A percentile compares a stretch with the other conserved stretches of the same genome.
Conservation (phyloP, 64 coral and sea anemone species). For the Hydrozoanthus tunicans region DNA sequence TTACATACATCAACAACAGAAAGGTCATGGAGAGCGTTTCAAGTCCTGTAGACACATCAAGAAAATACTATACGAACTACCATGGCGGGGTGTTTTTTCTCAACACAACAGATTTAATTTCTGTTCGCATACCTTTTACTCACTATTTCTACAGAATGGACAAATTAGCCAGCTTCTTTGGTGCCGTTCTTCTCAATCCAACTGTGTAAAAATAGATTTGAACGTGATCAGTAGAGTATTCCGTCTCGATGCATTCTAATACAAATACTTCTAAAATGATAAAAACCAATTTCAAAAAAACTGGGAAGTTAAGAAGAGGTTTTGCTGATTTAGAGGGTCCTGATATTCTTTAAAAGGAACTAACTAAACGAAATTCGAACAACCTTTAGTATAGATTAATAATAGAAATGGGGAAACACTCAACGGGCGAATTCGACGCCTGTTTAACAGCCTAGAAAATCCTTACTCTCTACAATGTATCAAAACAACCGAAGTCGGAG, state of each 20-base stretch:
- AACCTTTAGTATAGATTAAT: too few relatives aligned
- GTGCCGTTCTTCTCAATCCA: constrained; percentile 65
- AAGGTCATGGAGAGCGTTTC: constrained; percentile 52
- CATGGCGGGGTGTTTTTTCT: constrained; percentile 71
- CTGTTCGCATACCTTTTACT: constrained; percentile 55
- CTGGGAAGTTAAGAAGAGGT: too few relatives aligned
- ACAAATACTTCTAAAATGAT: too few relatives aligned
- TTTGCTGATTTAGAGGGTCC: too few relatives aligned
- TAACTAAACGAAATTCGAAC: too few relatives aligned
- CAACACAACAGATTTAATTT: constrained; percentile 50
- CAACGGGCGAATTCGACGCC: too few relatives aligned
- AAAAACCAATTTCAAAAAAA: too few relatives aligned
- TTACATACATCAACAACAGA: constrained; percentile 58
- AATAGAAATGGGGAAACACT: too few relatives aligned
- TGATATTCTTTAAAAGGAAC: too few relatives aligned
- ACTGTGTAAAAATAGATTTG: neutral
- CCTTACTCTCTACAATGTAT: too few relatives aligned
- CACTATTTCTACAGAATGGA: constrained; percentile 38
- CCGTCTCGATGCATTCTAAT: neutral
- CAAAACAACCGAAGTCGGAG: too few relatives aligned
- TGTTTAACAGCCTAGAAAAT: too few relatives aligned
- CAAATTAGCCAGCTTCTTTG: constrained; percentile 56
- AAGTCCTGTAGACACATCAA: neutral
- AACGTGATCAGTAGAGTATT: neutral
- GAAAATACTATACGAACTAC: constrained; percentile 66